Percentiles rank a stretch among this genome's conserved stretches.
phyloP scores from a whole-genome alignment of 2,797 vertebrate species.

The Brotula barbata region DNA sequence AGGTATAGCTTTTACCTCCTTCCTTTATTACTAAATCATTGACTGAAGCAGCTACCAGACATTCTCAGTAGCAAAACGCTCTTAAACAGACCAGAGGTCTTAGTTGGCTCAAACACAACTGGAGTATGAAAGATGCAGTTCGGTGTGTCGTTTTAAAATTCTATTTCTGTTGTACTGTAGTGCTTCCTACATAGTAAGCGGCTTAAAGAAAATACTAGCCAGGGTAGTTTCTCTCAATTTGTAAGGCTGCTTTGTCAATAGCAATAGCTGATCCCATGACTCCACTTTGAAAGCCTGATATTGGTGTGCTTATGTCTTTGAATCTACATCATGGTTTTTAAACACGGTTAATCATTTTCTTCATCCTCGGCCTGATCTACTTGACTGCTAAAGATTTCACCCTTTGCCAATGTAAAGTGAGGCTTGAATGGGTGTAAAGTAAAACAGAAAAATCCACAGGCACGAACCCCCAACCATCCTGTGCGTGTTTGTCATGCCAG shows the following conservation, averaged over 20 bases:
- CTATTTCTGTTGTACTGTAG: slow-evolving; percentile 9
- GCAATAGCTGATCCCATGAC: slow-evolving; percentile 1
- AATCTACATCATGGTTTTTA: no score
- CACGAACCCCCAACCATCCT: no score
- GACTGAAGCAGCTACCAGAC: background rate
- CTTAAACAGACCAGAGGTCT: slow-evolving; percentile 27
- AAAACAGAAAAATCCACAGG: slow-evolving; percentile 6
- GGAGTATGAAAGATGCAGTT: slow-evolving; percentile 25
- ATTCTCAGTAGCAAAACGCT: slow-evolving; percentile 9
- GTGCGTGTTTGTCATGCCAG: background rate
- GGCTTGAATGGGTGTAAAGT: no score
- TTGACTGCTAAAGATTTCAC: background rate
- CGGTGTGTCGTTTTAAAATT: slow-evolving; percentile 13
- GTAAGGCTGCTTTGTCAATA: background rate
- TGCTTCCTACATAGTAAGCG: slow-evolving; percentile 11
- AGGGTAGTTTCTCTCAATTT: background rate
- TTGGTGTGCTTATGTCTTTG: slow-evolving; percentile 1
- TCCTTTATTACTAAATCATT: background rate
- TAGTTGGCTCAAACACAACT: slow-evolving; percentile 15
- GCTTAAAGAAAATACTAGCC: slow-evolving; percentile 13
- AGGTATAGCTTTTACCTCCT: background rate
- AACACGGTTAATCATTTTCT: background rate
- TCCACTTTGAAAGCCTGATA: no score
- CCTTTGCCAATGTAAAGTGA: background rate
- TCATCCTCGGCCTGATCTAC: background rate